Percentiles rank a stretch among this genome's conserved stretches.
Conservation (phyloP, 2,113 vertebrate species). For the Theristicus caerulescens region DNA sequence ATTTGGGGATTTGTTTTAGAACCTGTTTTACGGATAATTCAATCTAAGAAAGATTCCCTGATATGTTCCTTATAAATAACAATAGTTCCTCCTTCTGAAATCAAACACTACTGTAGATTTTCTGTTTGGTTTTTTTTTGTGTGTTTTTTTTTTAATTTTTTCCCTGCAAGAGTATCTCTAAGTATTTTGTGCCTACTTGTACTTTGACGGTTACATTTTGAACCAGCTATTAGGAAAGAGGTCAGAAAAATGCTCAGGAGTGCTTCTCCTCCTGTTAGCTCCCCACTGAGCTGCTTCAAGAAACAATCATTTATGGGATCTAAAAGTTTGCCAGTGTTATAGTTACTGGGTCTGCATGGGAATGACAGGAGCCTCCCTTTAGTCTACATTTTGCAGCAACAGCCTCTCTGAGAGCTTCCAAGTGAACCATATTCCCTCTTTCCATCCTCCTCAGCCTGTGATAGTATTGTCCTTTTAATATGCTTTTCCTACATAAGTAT, state of each 20-base stretch:
- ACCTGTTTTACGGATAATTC: not conserved
- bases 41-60: not conserved
- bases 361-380: not conserved
- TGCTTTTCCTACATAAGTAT: not conserved
- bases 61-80: not conserved
- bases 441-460: not conserved
- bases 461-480: not conserved
- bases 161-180: not conserved
- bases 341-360: not conserved
- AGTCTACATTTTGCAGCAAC: not conserved
- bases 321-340: not conserved
- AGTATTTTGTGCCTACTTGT: not conserved
- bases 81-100: not conserved
- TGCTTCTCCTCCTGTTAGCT: not conserved
- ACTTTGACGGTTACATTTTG: not conserved
- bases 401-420: not conserved
- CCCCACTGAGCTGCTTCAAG: not conserved
- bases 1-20: not conserved
- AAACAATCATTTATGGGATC: not conserved
- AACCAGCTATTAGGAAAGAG: not conserved
- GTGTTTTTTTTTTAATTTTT: not conserved
- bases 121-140: not conserved
- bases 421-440: not conserved
- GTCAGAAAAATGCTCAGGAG: not conserved
- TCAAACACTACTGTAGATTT: not conserved